A percentile compares a stretch with the other conserved stretches of the same genome.
Evolutionary conservation across 2,113 vertebrate genomes (phyloP).

Genomic region (Prunella himalayana): DNA sequence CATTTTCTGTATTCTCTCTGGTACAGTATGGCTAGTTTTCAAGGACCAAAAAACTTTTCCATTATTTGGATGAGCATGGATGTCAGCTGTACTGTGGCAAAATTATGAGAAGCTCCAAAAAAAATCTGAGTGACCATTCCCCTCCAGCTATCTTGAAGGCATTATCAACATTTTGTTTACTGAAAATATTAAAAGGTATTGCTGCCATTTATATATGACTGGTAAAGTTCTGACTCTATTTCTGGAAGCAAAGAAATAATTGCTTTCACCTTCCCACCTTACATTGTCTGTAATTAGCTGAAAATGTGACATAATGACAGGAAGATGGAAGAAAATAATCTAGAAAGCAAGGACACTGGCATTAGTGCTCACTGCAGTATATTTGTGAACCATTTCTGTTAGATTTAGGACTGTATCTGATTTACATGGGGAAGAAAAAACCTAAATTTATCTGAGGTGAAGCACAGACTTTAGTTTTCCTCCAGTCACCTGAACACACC

Average conservation of each 20-base stretch:
- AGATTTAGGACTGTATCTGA: background rate
- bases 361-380: background rate
- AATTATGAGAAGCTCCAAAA: background rate
- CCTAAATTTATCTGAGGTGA: background rate
- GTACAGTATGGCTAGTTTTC: background rate
- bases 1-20: background rate
- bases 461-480: background rate
- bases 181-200: background rate
- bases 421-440: background rate
- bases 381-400: background rate
- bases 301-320: constrained; percentile 1
- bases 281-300: background rate
- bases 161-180: background rate
- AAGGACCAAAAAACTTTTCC: background rate
- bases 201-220: background rate
- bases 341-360: background rate
- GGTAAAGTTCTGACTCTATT: background rate
- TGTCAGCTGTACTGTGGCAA: background rate
- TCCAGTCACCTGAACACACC: background rate
- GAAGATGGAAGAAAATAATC: background rate
- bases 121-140: background rate
- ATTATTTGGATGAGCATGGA: background rate
- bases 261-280: background rate
- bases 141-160: background rate
- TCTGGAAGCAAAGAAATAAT: constrained; percentile 1